A percentile compares a stretch with the other conserved stretches of the same genome.
Evolutionary conservation across 2,888 invertebrate genomes (phyloP).

Genomic region (Ptilodon capucinus): DNA sequence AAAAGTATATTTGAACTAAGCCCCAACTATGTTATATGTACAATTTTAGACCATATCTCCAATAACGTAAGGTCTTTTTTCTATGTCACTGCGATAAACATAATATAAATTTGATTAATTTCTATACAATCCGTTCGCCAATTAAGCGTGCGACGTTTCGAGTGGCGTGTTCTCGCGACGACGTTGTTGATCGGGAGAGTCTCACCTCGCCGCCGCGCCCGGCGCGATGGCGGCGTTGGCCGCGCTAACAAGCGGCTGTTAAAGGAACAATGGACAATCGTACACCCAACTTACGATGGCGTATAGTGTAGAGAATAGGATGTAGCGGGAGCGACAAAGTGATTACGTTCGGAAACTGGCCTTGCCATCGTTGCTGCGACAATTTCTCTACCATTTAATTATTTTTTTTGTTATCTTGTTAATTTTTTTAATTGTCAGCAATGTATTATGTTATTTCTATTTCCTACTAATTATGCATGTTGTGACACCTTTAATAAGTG

Average conservation of each 20-base stretch:
- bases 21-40: no score
- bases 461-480: no score
- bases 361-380: no score
- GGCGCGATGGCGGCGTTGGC: slow-evolving; percentile 43
- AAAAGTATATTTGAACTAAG: no score
- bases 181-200: slow-evolving; percentile 51
- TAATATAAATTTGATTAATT: slow-evolving; percentile 21
- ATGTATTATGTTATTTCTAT: no score
- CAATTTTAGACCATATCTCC: no score
- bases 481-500: no score
- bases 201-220: slow-evolving; percentile 53
- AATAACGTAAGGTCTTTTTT: no score
- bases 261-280: slow-evolving; percentile 80
- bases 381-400: no score
- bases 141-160: slow-evolving; percentile 28
- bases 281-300: slow-evolving; percentile 40
- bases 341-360: no score
- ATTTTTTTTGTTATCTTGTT: no score
- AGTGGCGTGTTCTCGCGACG: slow-evolving; percentile 31
- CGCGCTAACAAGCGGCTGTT: slow-evolving; percentile 77
- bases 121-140: slow-evolving; percentile 26
- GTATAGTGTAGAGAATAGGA: neutral
- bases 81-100: neutral
- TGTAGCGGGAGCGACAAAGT: slow-evolving; percentile 19
- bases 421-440: no score